Base-by-base conservation (phyloP, 2,888 invertebrate genomes). In the Eilema sororculum region DNA sequence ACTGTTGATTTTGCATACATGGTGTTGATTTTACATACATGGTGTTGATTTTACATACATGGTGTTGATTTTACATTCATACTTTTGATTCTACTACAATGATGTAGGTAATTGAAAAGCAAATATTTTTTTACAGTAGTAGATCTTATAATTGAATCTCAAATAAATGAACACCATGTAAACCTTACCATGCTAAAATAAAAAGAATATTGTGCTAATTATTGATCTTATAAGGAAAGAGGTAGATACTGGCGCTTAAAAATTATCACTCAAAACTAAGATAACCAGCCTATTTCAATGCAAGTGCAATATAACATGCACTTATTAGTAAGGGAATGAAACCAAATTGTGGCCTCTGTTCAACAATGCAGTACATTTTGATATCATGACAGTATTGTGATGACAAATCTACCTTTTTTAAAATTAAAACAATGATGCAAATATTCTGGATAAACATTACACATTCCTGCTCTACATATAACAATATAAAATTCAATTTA, bases 381-480 rank as follows among this genome's bases (percentile, higher is more conserved):
- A 46, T 8, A 16, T 41, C 16, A 6, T 46, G 20, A 46, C 13
- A 46, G 5, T 46, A 6, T 46, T 46, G 46, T 20, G 20, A 46
- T 46, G 20, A 41, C 41, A 41, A 16, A n/a, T 41, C 41, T 24
- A 24, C 12, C 22, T 37, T 10, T 10, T 8, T 41, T 41, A 41
- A 41, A 41, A 16, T 62, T 24, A 62, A 25, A 41, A 24, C 24
- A 62, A 16, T 24, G 37, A 37, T 41, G 37, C 25, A 37, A 24
- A 16, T 9, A 16, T 4, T 41, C 13, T 33, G 13, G 22, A 62
- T 62, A 16, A 9, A 25, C 37, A 52, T 37, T 37, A 33, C 30
- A 65, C 24, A 65, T 65, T 65, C 60, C 65, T 69, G 57, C 65
- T 65, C 65, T 41, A n/a, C n/a, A n/a, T n/a, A n/a, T n/a, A 37